Evolutionary conservation across 2,797 vertebrate species (phyloP).

Genomic region (Cyclura pinguis): DNA sequence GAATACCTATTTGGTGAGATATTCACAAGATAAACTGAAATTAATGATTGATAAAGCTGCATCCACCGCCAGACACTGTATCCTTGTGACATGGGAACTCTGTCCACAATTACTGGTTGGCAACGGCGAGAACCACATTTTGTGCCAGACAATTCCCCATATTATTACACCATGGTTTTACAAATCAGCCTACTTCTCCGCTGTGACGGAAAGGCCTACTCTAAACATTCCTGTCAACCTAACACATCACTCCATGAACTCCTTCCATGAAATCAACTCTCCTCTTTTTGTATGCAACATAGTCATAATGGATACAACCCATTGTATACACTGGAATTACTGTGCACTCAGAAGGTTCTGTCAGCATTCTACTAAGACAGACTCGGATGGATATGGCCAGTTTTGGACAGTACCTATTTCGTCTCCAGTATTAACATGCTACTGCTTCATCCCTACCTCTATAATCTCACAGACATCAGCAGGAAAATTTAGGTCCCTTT

Average conservation of each 20-base stretch:
- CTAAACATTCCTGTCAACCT: not conserved
- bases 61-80: not conserved
- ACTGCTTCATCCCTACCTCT: not conserved
- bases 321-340: not conserved
- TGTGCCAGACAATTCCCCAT: not conserved
- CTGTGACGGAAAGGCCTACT: not conserved
- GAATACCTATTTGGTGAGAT: not conserved
- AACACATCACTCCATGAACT: not conserved
- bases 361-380: not conserved
- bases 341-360: no score
- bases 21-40: not conserved
- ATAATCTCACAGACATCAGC: not conserved
- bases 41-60: not conserved
- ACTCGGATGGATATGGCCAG: not conserved
- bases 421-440: not conserved
- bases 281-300: not conserved
- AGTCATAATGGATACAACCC: not conserved
- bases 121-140: not conserved
- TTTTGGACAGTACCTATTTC: not conserved
- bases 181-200: not conserved
- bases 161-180: not conserved
- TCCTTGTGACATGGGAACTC: not conserved
- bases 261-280: not conserved
- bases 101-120: not conserved
- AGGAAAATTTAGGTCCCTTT: not conserved